phyloP scores from a whole-genome alignment of 2,888 invertebrate genomes.

The Tortricodes alternella region DNA sequence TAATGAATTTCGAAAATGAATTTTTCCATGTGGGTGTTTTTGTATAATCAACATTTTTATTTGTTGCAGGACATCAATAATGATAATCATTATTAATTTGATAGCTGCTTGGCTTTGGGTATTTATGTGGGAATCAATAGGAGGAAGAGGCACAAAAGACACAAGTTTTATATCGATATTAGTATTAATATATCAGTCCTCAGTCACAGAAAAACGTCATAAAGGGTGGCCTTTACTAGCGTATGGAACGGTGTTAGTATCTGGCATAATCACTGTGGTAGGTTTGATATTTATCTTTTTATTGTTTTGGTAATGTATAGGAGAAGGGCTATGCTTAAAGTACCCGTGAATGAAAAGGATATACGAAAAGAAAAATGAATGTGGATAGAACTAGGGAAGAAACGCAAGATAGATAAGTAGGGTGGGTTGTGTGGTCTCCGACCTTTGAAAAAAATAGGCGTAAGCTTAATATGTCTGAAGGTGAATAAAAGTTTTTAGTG shows the following conservation, averaged over 20 bases:
- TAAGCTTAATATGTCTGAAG: too few relatives aligned
- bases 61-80: constrained; percentile 82
- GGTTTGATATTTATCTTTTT: constrained; percentile 39
- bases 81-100: constrained; percentile 80
- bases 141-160: constrained; percentile 65
- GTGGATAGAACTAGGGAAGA: too few relatives aligned
- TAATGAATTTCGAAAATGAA: too few relatives aligned
- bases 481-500: too few relatives aligned
- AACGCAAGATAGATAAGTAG: too few relatives aligned
- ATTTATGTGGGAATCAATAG: constrained; percentile 78
- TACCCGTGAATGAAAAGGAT: too few relatives aligned
- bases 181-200: constrained; percentile 84
- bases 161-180: constrained; percentile 82
- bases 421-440: too few relatives aligned
- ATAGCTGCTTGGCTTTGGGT: constrained; percentile 83
- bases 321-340: too few relatives aligned
- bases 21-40: too few relatives aligned
- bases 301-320: not conserved
- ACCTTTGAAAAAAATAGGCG: too few relatives aligned
- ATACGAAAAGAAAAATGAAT: too few relatives aligned
- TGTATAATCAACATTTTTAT: not conserved
- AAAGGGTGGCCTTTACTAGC: constrained; percentile 83
- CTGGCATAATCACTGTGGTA: constrained; percentile 86
- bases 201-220: constrained; percentile 66
- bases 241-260: constrained; percentile 78